Evolutionary conservation across 2,888 invertebrate genomes (phyloP).

Genomic region (Criorhina ranunculi): DNA sequence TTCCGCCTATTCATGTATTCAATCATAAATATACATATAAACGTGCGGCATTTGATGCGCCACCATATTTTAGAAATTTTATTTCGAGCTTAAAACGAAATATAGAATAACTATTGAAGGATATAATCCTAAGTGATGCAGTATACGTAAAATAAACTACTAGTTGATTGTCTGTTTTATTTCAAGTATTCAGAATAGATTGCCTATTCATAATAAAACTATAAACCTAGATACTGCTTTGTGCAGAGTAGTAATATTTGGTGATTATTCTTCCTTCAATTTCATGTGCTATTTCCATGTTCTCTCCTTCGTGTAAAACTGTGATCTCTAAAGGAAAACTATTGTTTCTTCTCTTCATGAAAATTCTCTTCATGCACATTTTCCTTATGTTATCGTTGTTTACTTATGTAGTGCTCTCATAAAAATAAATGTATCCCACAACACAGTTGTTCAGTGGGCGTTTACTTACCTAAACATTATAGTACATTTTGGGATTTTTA

Average conservation of each 20-base stretch:
- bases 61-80: too few species aligned
- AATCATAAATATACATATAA: too few species aligned
- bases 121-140: too few species aligned
- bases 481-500: conserved; percentile 1
- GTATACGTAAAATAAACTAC: too few species aligned
- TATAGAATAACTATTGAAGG: too few species aligned
- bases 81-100: too few species aligned
- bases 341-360: not conserved
- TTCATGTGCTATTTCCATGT: not conserved
- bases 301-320: not conserved
- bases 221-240: not conserved
- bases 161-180: too few species aligned
- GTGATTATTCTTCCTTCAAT: not conserved
- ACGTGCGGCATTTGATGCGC: too few species aligned
- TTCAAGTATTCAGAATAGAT: too few species aligned
- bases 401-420: not conserved
- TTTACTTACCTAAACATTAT: not conserved
- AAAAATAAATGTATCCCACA: not conserved
- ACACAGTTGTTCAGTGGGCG: not conserved
- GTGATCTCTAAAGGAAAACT: not conserved
- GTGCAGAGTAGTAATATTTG: not conserved
- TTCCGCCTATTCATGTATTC: too few species aligned
- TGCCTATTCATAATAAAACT: too few species aligned
- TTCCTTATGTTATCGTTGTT: not conserved
- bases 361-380: not conserved